These are phyloP conservation scores for Ichneumoninae sp. DNA, from an alignment of 2,888 invertebrate genomes.

Conservation along the genomic window DNA sequence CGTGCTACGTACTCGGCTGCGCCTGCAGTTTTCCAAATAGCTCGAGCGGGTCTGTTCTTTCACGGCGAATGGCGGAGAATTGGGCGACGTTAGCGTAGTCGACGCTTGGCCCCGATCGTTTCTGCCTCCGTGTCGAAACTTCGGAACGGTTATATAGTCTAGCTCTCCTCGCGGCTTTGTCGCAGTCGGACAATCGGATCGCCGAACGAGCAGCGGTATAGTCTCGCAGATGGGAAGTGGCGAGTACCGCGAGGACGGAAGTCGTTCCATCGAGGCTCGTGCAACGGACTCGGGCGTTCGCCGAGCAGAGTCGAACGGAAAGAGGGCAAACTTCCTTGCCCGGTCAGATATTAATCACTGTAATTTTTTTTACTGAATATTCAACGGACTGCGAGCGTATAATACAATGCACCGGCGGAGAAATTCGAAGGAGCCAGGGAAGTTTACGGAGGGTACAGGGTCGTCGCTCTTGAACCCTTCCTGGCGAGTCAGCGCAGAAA, in stretches of 20 bases:
- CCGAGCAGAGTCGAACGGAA: neutral
- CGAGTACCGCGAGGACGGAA: neutral
- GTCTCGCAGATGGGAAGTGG: neutral
- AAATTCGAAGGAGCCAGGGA: constrained; percentile 1
- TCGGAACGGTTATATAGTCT: constrained; percentile 10
- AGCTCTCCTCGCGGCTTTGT: constrained; percentile 2
- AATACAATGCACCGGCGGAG: constrained; percentile 18
- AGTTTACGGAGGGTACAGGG: constrained; percentile 12
- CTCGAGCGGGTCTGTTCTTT: neutral
- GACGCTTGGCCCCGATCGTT: neutral
- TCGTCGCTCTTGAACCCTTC: constrained; percentile 51
- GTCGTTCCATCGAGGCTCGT: neutral
- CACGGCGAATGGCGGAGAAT: neutral
- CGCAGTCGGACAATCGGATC: constrained; percentile 20
- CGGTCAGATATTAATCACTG: constrained; percentile 34
- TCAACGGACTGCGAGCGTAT: neutral
- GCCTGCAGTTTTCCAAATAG: neutral
- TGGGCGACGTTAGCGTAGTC: constrained; percentile 23
- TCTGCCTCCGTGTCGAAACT: neutral
- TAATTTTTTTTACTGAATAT: constrained; percentile 16
- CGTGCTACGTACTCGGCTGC: neutral
- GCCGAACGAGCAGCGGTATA: neutral
- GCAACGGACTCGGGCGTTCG: constrained; percentile 10
- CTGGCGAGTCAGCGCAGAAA: constrained; percentile 49
- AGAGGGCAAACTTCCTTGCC: constrained; percentile 20